A percentile compares a stretch with the other conserved stretches of the same genome.
These are phyloP conservation scores for Globodera rostochiensis DNA, from an alignment of 1,140 invertebrate genomes.

Conservation along the genomic window DNA sequence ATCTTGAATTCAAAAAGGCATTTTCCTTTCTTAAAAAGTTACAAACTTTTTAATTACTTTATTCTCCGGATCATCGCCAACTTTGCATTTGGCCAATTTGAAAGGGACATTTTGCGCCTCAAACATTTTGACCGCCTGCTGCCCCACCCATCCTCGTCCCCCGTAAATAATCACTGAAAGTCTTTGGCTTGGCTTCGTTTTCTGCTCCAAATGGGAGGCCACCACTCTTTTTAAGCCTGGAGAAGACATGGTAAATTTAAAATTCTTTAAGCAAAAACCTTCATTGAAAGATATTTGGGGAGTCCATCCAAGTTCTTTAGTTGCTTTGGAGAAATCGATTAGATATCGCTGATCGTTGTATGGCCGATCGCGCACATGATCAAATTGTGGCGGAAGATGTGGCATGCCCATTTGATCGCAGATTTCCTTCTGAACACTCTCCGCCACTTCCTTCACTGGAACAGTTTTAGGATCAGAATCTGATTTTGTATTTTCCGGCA, in stretches of 20 bases:
- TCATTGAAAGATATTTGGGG: slow-evolving; percentile 65
- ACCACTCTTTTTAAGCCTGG: slow-evolving; percentile 56
- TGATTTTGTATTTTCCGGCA: not conserved
- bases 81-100: slow-evolving; percentile 43
- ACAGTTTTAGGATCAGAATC: slow-evolving; percentile 17
- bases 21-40: not conserved
- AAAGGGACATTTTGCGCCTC: slow-evolving; percentile 37
- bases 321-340: slow-evolving; percentile 65
- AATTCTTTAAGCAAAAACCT: slow-evolving; percentile 37
- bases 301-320: slow-evolving; percentile 62
- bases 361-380: slow-evolving; percentile 61
- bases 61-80: slow-evolving; percentile 49
- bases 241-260: slow-evolving; percentile 19
- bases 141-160: slow-evolving; percentile 63
- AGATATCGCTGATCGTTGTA: slow-evolving; percentile 66
- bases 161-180: slow-evolving; percentile 62
- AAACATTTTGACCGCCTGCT: slow-evolving; percentile 53
- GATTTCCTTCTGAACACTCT: slow-evolving; percentile 49
- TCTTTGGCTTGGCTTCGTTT: slow-evolving; percentile 40
- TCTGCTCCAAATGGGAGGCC: slow-evolving; percentile 40
- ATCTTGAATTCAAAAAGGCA: slow-evolving; percentile 45
- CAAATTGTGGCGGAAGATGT: slow-evolving; percentile 44
- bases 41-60: slow-evolving; percentile 43
- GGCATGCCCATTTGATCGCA: slow-evolving; percentile 43
- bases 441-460: slow-evolving; percentile 57